Percentiles rank a stretch among this genome's conserved stretches.
Conservation (phyloP, 2,113 vertebrate genomes). For the Erpornis zantholeuca region DNA sequence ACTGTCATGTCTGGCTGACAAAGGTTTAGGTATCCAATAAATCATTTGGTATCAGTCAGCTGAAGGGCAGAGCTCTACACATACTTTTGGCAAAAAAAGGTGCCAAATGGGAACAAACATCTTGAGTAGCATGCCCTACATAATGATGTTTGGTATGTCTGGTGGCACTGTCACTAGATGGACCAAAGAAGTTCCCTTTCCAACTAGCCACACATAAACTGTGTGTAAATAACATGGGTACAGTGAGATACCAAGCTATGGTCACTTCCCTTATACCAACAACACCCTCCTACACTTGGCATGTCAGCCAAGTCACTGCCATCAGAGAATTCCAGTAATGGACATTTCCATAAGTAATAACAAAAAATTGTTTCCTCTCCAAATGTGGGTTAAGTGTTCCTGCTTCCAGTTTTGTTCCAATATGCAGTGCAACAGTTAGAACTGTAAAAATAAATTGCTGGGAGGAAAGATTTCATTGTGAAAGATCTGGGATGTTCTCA, state of each 20-base stretch:
- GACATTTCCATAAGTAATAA: neutral
- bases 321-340: neutral
- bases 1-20: neutral
- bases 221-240: neutral
- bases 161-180: neutral
- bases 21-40: neutral
- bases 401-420: neutral
- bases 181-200: neutral
- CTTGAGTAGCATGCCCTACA: neutral
- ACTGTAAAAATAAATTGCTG: neutral
- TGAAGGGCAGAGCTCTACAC: neutral
- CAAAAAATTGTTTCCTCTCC: neutral
- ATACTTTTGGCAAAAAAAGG: neutral
- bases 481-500: neutral
- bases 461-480: neutral
- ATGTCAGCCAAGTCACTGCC: neutral
- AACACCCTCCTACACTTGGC: neutral
- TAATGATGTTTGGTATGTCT: neutral
- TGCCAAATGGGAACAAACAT: neutral
- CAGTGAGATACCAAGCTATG: neutral
- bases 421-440: neutral
- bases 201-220: neutral
- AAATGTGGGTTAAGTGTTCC: neutral
- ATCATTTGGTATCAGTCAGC: neutral
- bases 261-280: neutral